These are phyloP conservation scores for Cryptocheilus praepositus DNA, from an alignment of 2,888 invertebrate genomes.

Conservation along the genomic window DNA sequence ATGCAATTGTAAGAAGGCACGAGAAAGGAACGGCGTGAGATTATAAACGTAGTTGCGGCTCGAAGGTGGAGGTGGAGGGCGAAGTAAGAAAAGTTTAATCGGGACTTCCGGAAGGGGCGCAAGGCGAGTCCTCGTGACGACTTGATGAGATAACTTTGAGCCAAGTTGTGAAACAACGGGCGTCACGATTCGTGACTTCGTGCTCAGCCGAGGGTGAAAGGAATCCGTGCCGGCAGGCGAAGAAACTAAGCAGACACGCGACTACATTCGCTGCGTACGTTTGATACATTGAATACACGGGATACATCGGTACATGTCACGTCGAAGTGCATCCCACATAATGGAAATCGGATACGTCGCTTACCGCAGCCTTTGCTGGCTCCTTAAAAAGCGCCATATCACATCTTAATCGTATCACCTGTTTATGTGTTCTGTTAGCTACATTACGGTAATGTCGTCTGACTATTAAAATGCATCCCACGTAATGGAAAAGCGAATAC, in stretches of 20 bases:
- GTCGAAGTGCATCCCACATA: too few species aligned
- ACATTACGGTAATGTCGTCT: too few species aligned
- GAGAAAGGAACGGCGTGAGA: constrained; percentile 1
- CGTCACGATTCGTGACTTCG: constrained; percentile 57
- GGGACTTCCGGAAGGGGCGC: constrained; percentile 34
- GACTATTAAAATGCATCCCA: too few species aligned
- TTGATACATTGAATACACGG: too few species aligned
- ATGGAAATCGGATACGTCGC: too few species aligned
- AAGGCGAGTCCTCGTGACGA: constrained; percentile 57
- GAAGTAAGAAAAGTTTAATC: constrained; percentile 55
- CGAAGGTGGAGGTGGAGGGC: background rate
- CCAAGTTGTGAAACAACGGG: constrained; percentile 57
- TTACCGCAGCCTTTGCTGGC: too few species aligned
- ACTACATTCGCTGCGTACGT: constrained; percentile 19
- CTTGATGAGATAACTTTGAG: constrained; percentile 64
- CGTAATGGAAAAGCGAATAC: too few species aligned
- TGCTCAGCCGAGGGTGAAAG: constrained; percentile 47
- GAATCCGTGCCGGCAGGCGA: constrained; percentile 42
- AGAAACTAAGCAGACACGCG: constrained; percentile 47
- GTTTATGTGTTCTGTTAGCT: too few species aligned
- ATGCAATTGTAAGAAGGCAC: too few species aligned
- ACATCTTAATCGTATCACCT: too few species aligned
- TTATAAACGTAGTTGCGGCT: background rate
- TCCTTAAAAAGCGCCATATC: too few species aligned
- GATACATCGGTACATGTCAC: too few species aligned